Evolutionary conservation across 1,140 invertebrate species (phyloP).

Genomic region (Conopomorpha cramerella): DNA sequence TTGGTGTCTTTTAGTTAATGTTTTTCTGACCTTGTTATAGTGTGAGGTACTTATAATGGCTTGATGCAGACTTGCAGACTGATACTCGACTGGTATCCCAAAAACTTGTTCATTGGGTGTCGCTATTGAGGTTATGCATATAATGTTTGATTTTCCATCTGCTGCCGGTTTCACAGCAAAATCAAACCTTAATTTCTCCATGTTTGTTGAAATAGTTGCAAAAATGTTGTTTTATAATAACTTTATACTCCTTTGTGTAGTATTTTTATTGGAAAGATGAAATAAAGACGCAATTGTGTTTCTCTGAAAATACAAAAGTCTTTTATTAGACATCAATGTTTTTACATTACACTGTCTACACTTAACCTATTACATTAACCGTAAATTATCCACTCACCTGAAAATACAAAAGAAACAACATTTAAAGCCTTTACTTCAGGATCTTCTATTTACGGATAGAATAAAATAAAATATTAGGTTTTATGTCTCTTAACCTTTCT

Average conservation of each 20-base stretch:
- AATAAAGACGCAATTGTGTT: no score
- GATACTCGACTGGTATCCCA: conserved; percentile 9
- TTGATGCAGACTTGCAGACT: conserved; percentile 13
- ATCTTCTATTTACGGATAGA: no score
- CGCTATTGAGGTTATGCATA: conserved; percentile 21
- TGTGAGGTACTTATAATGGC: conserved; percentile 6
- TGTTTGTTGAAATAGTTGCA: conserved; percentile 10
- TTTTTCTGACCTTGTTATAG: conserved; percentile 16
- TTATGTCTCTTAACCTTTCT: no score
- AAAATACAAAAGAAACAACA: no score
- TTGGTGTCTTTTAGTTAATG: conserved; percentile 18
- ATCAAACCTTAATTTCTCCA: conserved; percentile 26
- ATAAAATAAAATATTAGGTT: no score
- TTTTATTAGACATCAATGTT: no score
- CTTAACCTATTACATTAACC: no score
- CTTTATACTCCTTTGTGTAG: conserved; percentile 3
- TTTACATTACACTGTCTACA: no score
- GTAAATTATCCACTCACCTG: no score
- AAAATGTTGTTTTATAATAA: conserved; percentile 18
- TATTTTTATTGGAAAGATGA: no score
- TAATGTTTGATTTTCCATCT: conserved; percentile 24
- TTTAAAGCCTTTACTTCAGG: no score
- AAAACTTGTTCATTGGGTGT: conserved; percentile 13
- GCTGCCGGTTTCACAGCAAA: conserved; percentile 13
- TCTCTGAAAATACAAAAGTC: no score